Evolutionary conservation across 1,140 invertebrate genomes (phyloP).

Genomic region (Drosophila rufa): DNA sequence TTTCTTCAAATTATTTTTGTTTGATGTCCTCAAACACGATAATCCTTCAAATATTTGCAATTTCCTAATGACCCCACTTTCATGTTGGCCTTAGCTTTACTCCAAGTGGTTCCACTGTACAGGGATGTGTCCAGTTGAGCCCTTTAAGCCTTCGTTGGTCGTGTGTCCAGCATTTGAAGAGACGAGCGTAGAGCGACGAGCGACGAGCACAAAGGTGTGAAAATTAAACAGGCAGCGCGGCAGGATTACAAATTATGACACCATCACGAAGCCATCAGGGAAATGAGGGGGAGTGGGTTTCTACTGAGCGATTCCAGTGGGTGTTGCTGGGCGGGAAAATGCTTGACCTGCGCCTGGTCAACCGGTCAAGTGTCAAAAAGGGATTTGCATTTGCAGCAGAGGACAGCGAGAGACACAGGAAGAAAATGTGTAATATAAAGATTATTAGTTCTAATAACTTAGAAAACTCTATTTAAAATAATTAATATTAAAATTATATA

Average conservation of each 20-base stretch:
- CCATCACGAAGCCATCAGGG: constrained; percentile 61
- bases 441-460: not conserved
- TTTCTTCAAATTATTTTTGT: not conserved
- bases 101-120: constrained; percentile 23
- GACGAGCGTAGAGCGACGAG: constrained; percentile 3
- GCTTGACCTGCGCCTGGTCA: constrained; percentile 57
- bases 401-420: not conserved
- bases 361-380: constrained; percentile 80
- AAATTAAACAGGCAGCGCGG: constrained; percentile 79
- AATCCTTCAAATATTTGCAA: constrained; percentile 44
- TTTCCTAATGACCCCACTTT: constrained; percentile 45
- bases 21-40: constrained; percentile 9
- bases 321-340: not conserved
- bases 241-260: constrained; percentile 83
- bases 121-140: constrained; percentile 25
- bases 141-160: constrained; percentile 60
- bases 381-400: constrained; percentile 67
- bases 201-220: constrained; percentile 72
- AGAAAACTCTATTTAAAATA: no score
- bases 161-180: constrained; percentile 54
- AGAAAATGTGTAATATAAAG: not conserved
- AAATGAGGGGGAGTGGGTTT: constrained; percentile 53
- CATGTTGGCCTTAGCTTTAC: constrained; percentile 1
- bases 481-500: no score
- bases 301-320: not conserved